Conservation (phyloP, 2,113 vertebrate genomes). For the Cettia cetti region DNA sequence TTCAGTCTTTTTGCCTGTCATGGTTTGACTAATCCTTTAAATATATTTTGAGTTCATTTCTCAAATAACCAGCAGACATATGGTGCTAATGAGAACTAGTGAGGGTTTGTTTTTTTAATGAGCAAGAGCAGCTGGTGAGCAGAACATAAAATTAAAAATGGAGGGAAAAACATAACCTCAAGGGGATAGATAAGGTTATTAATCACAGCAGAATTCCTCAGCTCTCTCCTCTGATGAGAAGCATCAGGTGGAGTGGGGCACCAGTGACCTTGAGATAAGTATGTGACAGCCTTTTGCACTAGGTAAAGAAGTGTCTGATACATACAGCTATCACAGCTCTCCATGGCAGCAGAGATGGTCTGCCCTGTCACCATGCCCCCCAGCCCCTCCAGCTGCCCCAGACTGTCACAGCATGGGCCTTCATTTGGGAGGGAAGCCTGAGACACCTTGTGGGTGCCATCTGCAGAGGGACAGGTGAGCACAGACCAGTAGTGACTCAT, state of each 20-base stretch:
- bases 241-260: neutral
- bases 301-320: neutral
- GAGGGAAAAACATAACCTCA: slow-evolving; percentile 38
- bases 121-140: slow-evolving; percentile 65
- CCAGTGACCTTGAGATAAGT: neutral
- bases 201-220: slow-evolving; percentile 36
- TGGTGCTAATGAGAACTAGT: slow-evolving; percentile 52
- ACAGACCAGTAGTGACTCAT: neutral
- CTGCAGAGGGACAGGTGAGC: neutral
- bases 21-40: slow-evolving; percentile 51
- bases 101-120: slow-evolving; percentile 53
- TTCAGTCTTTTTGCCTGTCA: neutral
- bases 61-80: slow-evolving; percentile 70
- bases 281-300: neutral
- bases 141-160: slow-evolving; percentile 53
- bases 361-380: neutral
- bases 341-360: neutral
- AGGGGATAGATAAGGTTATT: slow-evolving; percentile 14
- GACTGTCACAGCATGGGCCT: accelerated
- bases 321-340: neutral
- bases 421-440: neutral
- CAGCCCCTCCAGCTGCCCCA: neutral
- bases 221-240: neutral
- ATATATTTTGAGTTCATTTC: slow-evolving; percentile 55
- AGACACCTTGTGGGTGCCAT: neutral